Evolutionary conservation across 1,140 invertebrate species (phyloP).

Genomic region (Cataglyphis hispanica): DNA sequence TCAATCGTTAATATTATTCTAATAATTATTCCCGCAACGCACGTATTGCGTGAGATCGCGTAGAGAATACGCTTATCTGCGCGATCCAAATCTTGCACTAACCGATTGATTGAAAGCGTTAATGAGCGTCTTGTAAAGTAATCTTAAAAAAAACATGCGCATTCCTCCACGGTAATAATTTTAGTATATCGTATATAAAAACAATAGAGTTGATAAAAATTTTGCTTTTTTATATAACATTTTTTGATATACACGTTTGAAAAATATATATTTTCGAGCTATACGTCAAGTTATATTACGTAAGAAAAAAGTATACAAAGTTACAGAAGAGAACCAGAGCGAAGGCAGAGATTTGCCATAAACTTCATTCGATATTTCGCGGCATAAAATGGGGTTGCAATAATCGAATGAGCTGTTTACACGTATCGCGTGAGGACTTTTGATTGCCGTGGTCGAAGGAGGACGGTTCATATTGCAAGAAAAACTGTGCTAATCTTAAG

Average conservation of each 20-base stretch:
- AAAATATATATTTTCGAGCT: background rate
- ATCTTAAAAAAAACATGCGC: conserved; percentile 41
- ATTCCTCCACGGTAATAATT: conserved; percentile 20
- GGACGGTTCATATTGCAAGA: conserved; percentile 24
- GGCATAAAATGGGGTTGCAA: conserved; percentile 64
- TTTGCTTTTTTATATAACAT: background rate
- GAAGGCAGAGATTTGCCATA: conserved; percentile 48
- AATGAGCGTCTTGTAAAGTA: conserved; percentile 14
- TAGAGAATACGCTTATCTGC: background rate
- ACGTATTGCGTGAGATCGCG: background rate
- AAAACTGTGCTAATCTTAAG: conserved; percentile 48
- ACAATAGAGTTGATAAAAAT: conserved; percentile 53
- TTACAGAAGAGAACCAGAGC: background rate
- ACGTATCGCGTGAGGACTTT: conserved; percentile 19
- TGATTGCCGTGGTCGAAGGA: conserved; percentile 29
- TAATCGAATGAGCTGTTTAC: conserved; percentile 56
- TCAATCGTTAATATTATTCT: conserved; percentile 2
- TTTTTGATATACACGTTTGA: too few relatives aligned
- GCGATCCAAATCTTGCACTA: conserved; percentile 11
- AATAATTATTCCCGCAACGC: conserved; percentile 1
- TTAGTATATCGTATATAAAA: conserved; percentile 4
- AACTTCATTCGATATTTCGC: conserved; percentile 64
- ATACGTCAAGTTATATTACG: too few relatives aligned
- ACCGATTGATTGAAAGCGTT: conserved; percentile 29
- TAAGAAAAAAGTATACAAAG: background rate